A percentile compares a stretch with the other conserved stretches of the same genome.
Conservation (phyloP, 2,113 vertebrate species). For the Seriola quinqueradiata region DNA sequence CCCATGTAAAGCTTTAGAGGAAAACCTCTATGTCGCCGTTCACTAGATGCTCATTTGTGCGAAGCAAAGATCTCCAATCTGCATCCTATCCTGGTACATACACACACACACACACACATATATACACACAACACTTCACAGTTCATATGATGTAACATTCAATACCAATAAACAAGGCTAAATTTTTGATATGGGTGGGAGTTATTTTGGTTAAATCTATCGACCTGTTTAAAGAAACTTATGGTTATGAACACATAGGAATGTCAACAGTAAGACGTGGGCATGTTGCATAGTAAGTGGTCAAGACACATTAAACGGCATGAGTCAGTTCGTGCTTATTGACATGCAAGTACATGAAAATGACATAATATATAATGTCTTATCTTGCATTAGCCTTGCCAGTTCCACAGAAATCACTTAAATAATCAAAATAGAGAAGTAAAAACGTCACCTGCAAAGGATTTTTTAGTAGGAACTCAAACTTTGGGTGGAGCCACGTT, state of each 20-base stretch:
- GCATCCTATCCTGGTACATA: neutral
- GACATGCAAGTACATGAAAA: neutral
- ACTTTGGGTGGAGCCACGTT: neutral
- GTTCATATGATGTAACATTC: neutral
- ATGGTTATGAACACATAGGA: neutral
- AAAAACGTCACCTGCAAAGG: neutral
- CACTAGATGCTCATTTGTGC: too few species aligned
- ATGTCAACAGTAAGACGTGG: neutral
- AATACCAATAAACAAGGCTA: neutral
- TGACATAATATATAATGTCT: neutral
- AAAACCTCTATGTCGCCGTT: neutral
- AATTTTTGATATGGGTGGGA: too few species aligned
- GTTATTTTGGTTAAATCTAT: neutral
- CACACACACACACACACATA: too few species aligned
- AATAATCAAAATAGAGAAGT: neutral
- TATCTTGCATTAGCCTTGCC: neutral
- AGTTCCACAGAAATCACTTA: too few species aligned
- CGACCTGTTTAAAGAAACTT: neutral
- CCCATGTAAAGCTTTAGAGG: conserved; percentile 1
- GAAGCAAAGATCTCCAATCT: neutral
- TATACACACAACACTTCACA: neutral
- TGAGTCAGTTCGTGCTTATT: neutral
- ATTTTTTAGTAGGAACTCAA: neutral
- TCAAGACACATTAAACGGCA: neutral
- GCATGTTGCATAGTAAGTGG: neutral